Evolutionary conservation across 2,113 vertebrate species (phyloP), one percentile per base, ranked within the genome.

Genomic region (Trematocara macrostoma): DNA sequence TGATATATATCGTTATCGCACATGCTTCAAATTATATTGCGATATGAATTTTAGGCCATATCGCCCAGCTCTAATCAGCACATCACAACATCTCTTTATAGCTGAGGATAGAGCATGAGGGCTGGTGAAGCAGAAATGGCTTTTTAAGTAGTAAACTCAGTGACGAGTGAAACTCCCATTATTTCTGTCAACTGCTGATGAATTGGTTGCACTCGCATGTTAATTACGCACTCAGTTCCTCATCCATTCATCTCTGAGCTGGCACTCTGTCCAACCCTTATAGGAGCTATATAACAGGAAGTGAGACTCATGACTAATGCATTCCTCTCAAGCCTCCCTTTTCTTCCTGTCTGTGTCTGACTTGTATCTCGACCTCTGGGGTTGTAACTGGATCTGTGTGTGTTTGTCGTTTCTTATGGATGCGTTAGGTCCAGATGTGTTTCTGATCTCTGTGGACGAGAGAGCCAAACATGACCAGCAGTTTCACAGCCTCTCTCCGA

Each of bases 391-490:
- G 18, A 47, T 82, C 51, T 83, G 59, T 89, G 47, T 81, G 51
- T 80, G 5, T 89, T 12, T 84, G 52, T 47, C 16, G 52, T 86
- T n/a, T 56, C 3, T 34, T 12, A 31, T 83, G 61, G 64, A 81
- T 91, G 80, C 67, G 42, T 52, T 86, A 98, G 98, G 98, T 90
- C 88, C 93, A 95, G 98, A 99, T 95, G 96, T 98, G 94, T 99
- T 98, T 97, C 96, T 98, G 91, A 98, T 99, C 94, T 99, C 98
- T 45, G 96, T 97, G 95, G 98, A 99, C 86, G 99, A 99, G 91
- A 96, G 99, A 97, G 97, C 97, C 15, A 99, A 99, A 94, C 97
- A 99, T 94, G 99, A 99, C 93, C 99, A 99, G 81, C 99, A 99
- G 96, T 99, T 99, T 94, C 98, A 97, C 86, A 98, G 98, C 94